Percentiles rank a stretch among this genome's conserved stretches.
Conservation (phyloP, 2,888 invertebrate species). For the Arctia plantaginis region DNA sequence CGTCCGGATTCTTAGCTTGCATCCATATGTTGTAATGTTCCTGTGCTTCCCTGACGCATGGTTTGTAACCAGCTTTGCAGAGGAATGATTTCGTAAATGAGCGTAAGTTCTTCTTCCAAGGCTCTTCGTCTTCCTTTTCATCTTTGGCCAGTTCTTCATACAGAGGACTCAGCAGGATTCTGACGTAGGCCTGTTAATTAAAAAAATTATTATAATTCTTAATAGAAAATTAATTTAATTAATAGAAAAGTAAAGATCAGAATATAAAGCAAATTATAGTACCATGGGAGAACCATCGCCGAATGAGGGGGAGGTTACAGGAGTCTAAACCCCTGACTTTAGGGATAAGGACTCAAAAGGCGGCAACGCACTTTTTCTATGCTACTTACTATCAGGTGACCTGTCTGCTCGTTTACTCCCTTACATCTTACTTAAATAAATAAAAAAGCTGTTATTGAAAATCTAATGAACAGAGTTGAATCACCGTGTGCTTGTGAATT, state of each 20-base stretch:
- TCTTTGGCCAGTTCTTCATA: constrained; percentile 88
- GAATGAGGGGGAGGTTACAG: no score
- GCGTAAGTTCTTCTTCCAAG: constrained; percentile 89
- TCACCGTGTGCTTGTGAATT: neutral
- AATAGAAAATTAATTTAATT: no score
- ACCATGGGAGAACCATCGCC: no score
- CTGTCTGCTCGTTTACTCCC: no score
- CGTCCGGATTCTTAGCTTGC: constrained; percentile 90
- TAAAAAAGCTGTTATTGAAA: no score
- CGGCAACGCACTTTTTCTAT: no score
- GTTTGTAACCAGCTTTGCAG: constrained; percentile 91
- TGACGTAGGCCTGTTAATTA: constrained; percentile 88
- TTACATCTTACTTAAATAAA: no score
- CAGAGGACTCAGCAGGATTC: constrained; percentile 89
- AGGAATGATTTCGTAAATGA: constrained; percentile 90
- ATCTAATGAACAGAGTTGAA: neutral
- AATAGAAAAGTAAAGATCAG: neutral
- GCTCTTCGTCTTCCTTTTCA: constrained; percentile 86
- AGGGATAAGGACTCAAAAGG: no score
- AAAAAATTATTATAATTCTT: neutral
- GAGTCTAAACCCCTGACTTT: no score
- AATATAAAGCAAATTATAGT: neutral
- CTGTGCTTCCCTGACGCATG: constrained; percentile 92
- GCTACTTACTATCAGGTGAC: no score
- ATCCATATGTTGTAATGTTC: constrained; percentile 91